phyloP scores from a whole-genome alignment of 2,113 vertebrate genomes.

The western clawed frog (Xenopus tropicalis) region DNA sequence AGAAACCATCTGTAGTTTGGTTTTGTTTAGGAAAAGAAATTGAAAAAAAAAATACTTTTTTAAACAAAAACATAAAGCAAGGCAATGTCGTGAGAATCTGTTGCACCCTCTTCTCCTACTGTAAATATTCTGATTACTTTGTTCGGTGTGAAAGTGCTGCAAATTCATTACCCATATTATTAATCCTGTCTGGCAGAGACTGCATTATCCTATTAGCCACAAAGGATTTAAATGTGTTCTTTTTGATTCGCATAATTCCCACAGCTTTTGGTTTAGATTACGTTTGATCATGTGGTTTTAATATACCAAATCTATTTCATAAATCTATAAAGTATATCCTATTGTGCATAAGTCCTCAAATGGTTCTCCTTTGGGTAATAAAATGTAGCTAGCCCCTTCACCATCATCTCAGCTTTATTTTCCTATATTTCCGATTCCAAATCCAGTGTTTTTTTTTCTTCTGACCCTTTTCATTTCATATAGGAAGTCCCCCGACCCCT shows the following conservation, averaged over 20 bases:
- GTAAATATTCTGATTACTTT: background rate
- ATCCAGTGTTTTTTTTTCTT: slow-evolving; percentile 34
- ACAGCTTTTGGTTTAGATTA: slow-evolving; percentile 8
- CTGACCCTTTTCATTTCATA: slow-evolving; percentile 31
- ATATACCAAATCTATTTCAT: slow-evolving; percentile 49
- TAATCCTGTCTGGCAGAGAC: background rate
- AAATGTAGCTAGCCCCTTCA: slow-evolving; percentile 23
- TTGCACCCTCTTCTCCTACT: background rate
- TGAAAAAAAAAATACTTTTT: too few relatives aligned
- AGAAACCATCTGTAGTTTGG: background rate
- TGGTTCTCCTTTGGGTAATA: slow-evolving; percentile 4
- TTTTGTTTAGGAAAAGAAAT: background rate
- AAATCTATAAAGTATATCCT: slow-evolving; percentile 50
- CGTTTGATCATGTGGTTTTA: slow-evolving; percentile 13
- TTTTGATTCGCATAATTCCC: slow-evolving; percentile 37
- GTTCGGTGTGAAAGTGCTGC: background rate
- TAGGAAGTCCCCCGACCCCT: background rate
- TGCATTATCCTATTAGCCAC: background rate
- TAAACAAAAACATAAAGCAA: background rate
- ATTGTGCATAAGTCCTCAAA: background rate
- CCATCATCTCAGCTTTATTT: slow-evolving; percentile 36
- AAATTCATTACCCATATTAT: background rate
- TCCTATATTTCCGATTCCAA: slow-evolving; percentile 3
- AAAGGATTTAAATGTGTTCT: slow-evolving; percentile 27
- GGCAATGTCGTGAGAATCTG: background rate